These are phyloP conservation scores for Cephus runcator DNA, from an alignment of 2,888 invertebrate genomes.

Conservation along the genomic window DNA sequence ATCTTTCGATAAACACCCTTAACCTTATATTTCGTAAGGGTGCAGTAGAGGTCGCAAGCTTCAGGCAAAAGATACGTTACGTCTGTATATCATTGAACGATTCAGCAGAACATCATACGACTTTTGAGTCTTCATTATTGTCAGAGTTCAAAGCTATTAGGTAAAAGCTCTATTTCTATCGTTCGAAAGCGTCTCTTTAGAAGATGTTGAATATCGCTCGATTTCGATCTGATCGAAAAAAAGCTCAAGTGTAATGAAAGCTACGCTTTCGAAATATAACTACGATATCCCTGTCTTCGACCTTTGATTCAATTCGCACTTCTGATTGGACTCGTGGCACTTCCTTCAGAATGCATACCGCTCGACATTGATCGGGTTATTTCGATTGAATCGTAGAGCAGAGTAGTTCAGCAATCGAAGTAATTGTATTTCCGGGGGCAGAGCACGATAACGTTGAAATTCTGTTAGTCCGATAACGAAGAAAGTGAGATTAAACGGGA, in stretches of 20 bases:
- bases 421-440: slow-evolving; percentile 29
- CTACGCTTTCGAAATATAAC: too few species aligned
- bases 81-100: not conserved
- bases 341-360: not conserved
- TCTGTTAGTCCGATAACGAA: slow-evolving; percentile 30
- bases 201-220: not conserved
- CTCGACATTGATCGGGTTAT: slow-evolving; percentile 26
- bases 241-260: too few species aligned
- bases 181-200: not conserved
- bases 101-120: not conserved
- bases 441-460: slow-evolving; percentile 29
- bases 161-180: not conserved
- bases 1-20: not conserved
- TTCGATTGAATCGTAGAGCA: slow-evolving; percentile 26
- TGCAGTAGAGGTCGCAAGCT: not conserved
- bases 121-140: not conserved
- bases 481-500: slow-evolving; percentile 9
- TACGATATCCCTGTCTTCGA: not conserved
- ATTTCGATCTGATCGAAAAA: not conserved
- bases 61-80: not conserved
- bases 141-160: not conserved
- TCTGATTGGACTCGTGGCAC: not conserved
- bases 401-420: slow-evolving; percentile 9
- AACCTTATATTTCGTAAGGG: not conserved
- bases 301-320: not conserved